A percentile compares a stretch with the other conserved stretches of the same genome.
phyloP scores from a whole-genome alignment of 2,888 invertebrate species.

The Aproaerema taeniolella region DNA sequence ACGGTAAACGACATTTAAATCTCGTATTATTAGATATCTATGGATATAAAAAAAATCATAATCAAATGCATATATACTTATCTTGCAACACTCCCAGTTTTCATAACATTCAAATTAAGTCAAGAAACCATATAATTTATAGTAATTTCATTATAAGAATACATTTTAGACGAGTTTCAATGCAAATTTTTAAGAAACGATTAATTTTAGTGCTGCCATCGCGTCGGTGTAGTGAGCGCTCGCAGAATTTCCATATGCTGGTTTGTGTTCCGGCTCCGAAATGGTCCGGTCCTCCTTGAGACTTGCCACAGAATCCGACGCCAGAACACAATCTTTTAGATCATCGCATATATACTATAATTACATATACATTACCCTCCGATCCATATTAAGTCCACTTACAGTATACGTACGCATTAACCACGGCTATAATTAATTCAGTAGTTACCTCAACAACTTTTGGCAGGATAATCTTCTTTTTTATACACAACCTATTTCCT shows the following conservation, averaged over 20 bases:
- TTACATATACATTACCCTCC: constrained; percentile 3
- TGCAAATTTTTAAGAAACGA: constrained; percentile 6
- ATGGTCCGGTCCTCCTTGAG: constrained; percentile 72
- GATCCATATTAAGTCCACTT: constrained; percentile 3
- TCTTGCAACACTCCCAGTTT: too few species aligned
- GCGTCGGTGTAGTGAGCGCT: background rate
- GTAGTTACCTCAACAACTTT: constrained; percentile 1
- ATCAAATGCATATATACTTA: too few species aligned
- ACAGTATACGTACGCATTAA: constrained; percentile 7
- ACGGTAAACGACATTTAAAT: too few species aligned
- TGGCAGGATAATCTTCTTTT: background rate
- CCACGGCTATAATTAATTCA: constrained; percentile 3
- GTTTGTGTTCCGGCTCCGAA: constrained; percentile 64
- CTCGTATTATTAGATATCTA: too few species aligned
- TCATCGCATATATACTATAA: constrained; percentile 37
- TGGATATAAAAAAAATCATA: too few species aligned
- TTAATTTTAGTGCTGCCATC: constrained; percentile 15
- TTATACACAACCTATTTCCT: background rate
- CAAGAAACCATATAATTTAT: too few species aligned
- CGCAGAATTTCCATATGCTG: constrained; percentile 47
- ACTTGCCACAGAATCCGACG: constrained; percentile 45
- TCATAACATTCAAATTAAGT: too few species aligned
- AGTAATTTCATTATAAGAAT: too few species aligned
- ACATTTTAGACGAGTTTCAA: constrained; percentile 3
- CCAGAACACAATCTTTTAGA: constrained; percentile 58